A percentile compares a stretch with the other conserved stretches of the same genome.
Evolutionary conservation across 2,113 vertebrate species (phyloP).

Genomic region (Xerus inauris): DNA sequence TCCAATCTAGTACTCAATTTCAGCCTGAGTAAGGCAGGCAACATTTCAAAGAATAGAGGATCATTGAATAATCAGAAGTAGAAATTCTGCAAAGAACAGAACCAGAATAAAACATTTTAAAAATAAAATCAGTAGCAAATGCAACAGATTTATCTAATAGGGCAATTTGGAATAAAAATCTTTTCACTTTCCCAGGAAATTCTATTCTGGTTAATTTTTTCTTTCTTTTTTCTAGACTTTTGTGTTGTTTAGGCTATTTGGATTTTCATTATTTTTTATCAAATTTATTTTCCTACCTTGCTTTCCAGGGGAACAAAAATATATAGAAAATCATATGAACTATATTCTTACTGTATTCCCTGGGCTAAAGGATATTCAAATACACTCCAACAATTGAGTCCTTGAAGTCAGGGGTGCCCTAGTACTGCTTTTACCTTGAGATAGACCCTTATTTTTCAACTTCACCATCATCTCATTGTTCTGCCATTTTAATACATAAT

Average conservation of each 20-base stretch:
- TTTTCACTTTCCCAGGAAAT: background rate
- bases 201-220: background rate
- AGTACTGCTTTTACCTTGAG: background rate
- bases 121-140: conserved; percentile 49
- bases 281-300: background rate
- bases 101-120: conserved; percentile 34
- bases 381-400: background rate
- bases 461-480: background rate
- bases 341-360: background rate
- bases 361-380: background rate
- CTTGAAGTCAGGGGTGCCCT: background rate
- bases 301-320: background rate
- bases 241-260: background rate
- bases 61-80: background rate
- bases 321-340: background rate
- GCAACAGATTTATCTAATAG: conserved; percentile 2
- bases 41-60: background rate
- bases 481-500: background rate
- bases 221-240: background rate
- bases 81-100: conserved; percentile 26
- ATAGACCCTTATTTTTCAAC: background rate
- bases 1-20: background rate
- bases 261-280: background rate
- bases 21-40: background rate
- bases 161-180: background rate